Base-by-base conservation (phyloP, 2,888 invertebrate species). In the Lobophora halterata region DNA sequence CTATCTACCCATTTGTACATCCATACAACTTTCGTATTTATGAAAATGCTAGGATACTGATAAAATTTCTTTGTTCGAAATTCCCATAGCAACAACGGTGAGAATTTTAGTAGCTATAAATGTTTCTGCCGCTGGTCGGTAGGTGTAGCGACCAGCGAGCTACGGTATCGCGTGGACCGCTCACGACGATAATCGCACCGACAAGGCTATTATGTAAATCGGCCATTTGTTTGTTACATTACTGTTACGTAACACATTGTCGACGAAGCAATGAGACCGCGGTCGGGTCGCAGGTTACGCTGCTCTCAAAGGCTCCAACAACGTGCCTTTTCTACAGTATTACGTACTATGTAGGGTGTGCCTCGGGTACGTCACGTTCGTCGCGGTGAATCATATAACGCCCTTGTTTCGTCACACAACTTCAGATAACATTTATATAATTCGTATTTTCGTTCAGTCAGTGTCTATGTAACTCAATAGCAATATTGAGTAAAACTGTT, bases 191-290 rank as follows among this genome's bases (percentile, higher is more conserved):
- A 74, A 77, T 71, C 74, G 72, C 58, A 65, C 72, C 69, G 67
- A 69, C 79, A 73, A 73, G 70, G 71, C 72, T 77, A 77, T 82
- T 82, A 80, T 79, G 80, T 80, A 81, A 82, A 79, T 77, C 74
- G 74, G 64, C 69, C 79, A 68, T 79, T 79, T 78, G 76, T 77
- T 79, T 74, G 78, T 75, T 71, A 80, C 78, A 74, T 69, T 75
- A 66, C 63, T 44, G 59, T 82, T 82, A 78, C 63, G 59, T 73
- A 82, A 82, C 61, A 58, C 71, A 65, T 72, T 76, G 77, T 74
- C 66, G 70, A 60, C 67, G 61, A 59, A 68, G 73, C 72, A 72
- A 72, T 67, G 69, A 75, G 71, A 71, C 74, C 68, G 38, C 33
- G 37, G 24, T 44, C 59, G 61, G 80, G 81, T 81, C 81, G 79